Conservation (phyloP, 2,797 vertebrate species). For the Fistularia tabacaria region DNA sequence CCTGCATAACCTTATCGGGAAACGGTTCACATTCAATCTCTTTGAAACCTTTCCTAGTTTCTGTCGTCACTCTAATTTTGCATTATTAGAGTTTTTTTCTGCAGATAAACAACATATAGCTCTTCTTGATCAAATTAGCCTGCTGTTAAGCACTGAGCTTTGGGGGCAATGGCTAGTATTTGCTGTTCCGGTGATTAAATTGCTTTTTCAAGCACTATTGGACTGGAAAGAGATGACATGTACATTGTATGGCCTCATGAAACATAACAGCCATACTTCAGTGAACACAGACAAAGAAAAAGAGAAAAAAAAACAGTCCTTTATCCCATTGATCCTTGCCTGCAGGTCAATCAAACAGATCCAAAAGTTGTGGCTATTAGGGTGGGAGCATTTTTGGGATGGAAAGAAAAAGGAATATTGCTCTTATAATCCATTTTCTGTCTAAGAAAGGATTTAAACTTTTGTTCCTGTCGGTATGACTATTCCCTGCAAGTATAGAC, state of each 20-base stretch:
- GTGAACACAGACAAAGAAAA: slow-evolving; percentile 6
- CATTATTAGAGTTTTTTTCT: slow-evolving; percentile 1
- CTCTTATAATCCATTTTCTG: background rate
- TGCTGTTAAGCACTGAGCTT: slow-evolving; percentile 3
- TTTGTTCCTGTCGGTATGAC: slow-evolving; percentile 3
- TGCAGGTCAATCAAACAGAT: slow-evolving; percentile 3
- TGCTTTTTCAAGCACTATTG: background rate
- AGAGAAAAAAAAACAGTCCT: background rate
- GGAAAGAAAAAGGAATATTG: slow-evolving; percentile 7
- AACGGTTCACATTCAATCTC: background rate
- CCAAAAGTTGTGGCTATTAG: background rate
- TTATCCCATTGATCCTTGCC: background rate
- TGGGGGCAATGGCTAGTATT: slow-evolving; percentile 4
- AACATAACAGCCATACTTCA: slow-evolving; percentile 1
- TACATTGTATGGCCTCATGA: slow-evolving; percentile 10
- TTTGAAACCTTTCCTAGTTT: background rate
- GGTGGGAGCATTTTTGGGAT: background rate
- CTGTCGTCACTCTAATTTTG: background rate
- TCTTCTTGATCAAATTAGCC: slow-evolving; percentile 14
- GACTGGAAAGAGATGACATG: slow-evolving; percentile 6
- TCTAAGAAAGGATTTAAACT: slow-evolving; percentile 3
- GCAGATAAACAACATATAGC: slow-evolving; percentile 5
- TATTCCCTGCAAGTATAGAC: background rate
- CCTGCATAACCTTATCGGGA: too few relatives aligned
- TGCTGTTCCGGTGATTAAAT: slow-evolving; percentile 10